These are phyloP conservation scores for Myiozetetes cayanensis DNA, from an alignment of 2,113 vertebrate genomes.

Conservation along the genomic window DNA sequence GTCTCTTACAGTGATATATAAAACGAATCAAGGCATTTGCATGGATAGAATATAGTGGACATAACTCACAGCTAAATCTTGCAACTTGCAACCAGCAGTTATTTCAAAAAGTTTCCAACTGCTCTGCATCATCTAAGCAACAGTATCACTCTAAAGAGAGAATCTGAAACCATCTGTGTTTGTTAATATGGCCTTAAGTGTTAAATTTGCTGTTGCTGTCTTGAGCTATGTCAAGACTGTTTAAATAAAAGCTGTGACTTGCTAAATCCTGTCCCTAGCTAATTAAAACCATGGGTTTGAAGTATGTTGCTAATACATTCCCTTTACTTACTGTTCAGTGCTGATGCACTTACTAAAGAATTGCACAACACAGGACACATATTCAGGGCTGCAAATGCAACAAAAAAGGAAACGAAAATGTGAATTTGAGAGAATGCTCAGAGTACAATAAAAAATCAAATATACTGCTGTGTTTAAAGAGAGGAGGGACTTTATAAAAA, in stretches of 20 bases:
- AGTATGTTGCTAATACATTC: conserved; percentile 5
- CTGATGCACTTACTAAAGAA: neutral
- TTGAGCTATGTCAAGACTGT: conserved; percentile 51
- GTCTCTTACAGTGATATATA: neutral
- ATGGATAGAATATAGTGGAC: neutral
- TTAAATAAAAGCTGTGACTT: conserved; percentile 66
- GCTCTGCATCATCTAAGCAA: neutral
- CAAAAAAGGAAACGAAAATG: neutral
- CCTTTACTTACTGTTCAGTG: conserved; percentile 5
- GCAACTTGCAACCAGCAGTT: conserved; percentile 5
- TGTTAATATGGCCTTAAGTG: conserved; percentile 57
- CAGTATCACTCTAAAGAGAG: neutral
- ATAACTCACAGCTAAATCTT: conserved; percentile 1
- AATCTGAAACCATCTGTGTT: conserved; percentile 41
- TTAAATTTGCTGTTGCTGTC: conserved; percentile 49
- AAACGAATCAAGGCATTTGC: neutral
- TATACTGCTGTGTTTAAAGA: neutral
- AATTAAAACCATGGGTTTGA: conserved; percentile 52
- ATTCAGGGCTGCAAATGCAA: neutral
- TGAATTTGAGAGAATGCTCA: neutral
- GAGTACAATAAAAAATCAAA: neutral
- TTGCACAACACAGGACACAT: neutral
- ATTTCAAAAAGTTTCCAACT: conserved; percentile 27
- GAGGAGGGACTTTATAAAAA: neutral
- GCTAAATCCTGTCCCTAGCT: conserved; percentile 62